phyloP scores from a whole-genome alignment of 1,140 invertebrate genomes.

The Drosophila carrolli region DNA sequence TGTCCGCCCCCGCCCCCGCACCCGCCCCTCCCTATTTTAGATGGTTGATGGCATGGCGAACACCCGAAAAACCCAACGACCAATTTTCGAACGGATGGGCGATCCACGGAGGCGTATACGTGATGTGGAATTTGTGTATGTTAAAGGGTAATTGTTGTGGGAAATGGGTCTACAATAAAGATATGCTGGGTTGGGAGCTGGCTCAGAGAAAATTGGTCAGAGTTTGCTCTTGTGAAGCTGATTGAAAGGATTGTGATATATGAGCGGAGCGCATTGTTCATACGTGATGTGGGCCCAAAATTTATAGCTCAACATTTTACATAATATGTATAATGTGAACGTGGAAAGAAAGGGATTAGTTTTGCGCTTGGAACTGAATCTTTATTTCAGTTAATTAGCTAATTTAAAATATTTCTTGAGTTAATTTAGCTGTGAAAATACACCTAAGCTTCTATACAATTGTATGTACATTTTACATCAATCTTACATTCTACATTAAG shows the following conservation, averaged over 20 bases:
- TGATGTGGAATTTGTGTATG: slow-evolving; percentile 51
- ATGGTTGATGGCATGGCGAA: slow-evolving; percentile 26
- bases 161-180: slow-evolving; percentile 42
- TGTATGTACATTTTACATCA: too few relatives aligned
- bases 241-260: slow-evolving; percentile 53
- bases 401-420: neutral
- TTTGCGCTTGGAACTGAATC: neutral
- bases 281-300: slow-evolving; percentile 26
- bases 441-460: too few relatives aligned
- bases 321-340: neutral
- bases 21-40: slow-evolving; percentile 1
- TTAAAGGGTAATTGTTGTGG: slow-evolving; percentile 63
- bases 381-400: neutral
- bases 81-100: slow-evolving; percentile 39
- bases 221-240: slow-evolving; percentile 27
- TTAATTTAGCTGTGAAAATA: too few relatives aligned
- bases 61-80: slow-evolving; percentile 25
- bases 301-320: neutral
- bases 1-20: slow-evolving; percentile 12
- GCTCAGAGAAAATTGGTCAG: slow-evolving; percentile 10
- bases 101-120: slow-evolving; percentile 44
- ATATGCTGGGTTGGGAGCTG: slow-evolving; percentile 3
- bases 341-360: neutral
- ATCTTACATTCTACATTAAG: too few relatives aligned
- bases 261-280: slow-evolving; percentile 7